Evolutionary conservation across 2,888 invertebrate genomes (phyloP), one percentile per base, ranked within the genome.

Genomic region (Microctonus hyperodae): DNA sequence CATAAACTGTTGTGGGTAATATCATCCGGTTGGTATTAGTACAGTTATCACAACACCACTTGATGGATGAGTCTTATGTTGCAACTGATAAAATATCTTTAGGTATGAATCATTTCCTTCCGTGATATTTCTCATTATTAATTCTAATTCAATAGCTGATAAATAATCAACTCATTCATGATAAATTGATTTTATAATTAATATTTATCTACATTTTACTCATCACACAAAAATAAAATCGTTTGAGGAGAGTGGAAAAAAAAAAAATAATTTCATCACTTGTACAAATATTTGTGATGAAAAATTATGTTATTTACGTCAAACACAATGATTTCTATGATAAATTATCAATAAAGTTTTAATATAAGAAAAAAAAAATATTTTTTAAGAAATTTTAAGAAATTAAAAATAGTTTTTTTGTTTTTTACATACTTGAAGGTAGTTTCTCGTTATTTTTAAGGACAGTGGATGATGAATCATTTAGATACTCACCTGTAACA

Each of bases 401-500:
- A 25, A 23, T 11, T 40, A 63, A 33, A 56, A n/a, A n/a, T n/a
- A n/a, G n/a, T n/a, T n/a, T n/a, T n/a, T 6, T 5, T n/a, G n/a
- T 57, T 57, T 9, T 13, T 4, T 64, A 58, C 58, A 64, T 64
- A 64, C 51, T 28, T 51, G 55, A 40, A 35, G 51, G 25, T 59
- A 58, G 5, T 25, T 1, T 11, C 22, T 51, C 58, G 44, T 51
- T 51, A 22, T 35, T 23, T 50, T 37, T 48, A 22, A n/a, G 37
- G 10, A 51, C 25, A 40, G 10, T 25, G 1, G 53, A 53, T 10
- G 64, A 48, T 50, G 64, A 58, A 5, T 64, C 31, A 23, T 58
- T 25, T 0, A 25, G 16, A 60, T 65, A 62, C 58, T 67, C 58
- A 67, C 62, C 58, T 62, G 63, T 25, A 63, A 67, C 3, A 25